These are phyloP conservation scores for Dendrolimus houi DNA, from an alignment of 2,888 invertebrate genomes.

Conservation along the genomic window DNA sequence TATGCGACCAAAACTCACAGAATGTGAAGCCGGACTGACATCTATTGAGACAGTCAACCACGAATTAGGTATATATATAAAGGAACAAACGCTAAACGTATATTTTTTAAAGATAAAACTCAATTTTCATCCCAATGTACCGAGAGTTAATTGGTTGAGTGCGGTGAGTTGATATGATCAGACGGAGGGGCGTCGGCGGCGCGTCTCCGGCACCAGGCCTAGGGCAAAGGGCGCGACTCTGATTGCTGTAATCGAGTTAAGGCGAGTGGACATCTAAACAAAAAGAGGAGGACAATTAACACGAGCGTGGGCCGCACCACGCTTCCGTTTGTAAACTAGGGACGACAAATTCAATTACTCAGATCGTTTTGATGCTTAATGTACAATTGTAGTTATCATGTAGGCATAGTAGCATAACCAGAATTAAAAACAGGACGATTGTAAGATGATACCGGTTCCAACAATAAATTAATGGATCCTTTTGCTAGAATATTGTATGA, in stretches of 20 bases:
- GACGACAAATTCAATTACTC: slow-evolving; percentile 35
- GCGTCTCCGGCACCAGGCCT: slow-evolving; percentile 9
- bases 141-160: background rate
- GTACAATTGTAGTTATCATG: background rate
- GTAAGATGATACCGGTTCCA: too few relatives aligned
- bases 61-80: too few relatives aligned
- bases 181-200: slow-evolving; percentile 41
- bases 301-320: slow-evolving; percentile 57
- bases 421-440: too few relatives aligned
- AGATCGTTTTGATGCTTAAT: slow-evolving; percentile 17
- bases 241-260: slow-evolving; percentile 73
- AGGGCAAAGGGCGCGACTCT: slow-evolving; percentile 61
- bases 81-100: too few relatives aligned
- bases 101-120: too few relatives aligned
- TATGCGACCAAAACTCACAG: too few relatives aligned
- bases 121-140: background rate
- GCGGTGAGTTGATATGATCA: slow-evolving; percentile 13
- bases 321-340: slow-evolving; percentile 42
- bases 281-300: slow-evolving; percentile 68
- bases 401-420: background rate
- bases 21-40: too few relatives aligned
- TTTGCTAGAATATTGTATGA: too few relatives aligned
- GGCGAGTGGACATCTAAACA: slow-evolving; percentile 54
- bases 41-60: too few relatives aligned
- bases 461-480: too few relatives aligned